Percentiles rank a stretch among this genome's conserved stretches.
Evolutionary conservation across 2,888 invertebrate genomes (phyloP).

Genomic region (Macaria notata): DNA sequence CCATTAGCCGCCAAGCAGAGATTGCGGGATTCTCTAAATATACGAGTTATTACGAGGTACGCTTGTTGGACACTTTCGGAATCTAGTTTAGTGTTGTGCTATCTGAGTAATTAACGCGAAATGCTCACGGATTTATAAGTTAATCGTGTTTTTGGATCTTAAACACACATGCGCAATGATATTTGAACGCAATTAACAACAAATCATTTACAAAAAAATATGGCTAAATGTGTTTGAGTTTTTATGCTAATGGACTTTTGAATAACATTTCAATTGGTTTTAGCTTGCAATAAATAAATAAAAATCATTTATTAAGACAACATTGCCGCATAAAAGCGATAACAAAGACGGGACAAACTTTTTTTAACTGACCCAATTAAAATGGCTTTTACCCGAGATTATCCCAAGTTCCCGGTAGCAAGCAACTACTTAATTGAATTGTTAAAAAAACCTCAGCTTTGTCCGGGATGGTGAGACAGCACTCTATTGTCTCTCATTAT

Average conservation of each 20-base stretch:
- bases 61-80: slow-evolving; percentile 5
- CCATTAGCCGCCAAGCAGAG: slow-evolving; percentile 33
- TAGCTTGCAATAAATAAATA: not conserved
- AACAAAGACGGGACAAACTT: not conserved
- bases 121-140: not conserved
- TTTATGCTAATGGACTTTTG: too few species aligned
- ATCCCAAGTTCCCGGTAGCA: slow-evolving; percentile 13
- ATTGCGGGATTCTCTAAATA: slow-evolving; percentile 31
- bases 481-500: slow-evolving; percentile 36
- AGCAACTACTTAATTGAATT: slow-evolving; percentile 31
- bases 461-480: slow-evolving; percentile 21
- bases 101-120: not conserved
- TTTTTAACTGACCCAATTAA: not conserved
- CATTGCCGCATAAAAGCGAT: not conserved
- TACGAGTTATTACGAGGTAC: slow-evolving; percentile 23
- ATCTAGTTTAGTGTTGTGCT: slow-evolving; percentile 1
- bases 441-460: slow-evolving; percentile 33
- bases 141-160: too few species aligned
- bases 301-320: not conserved
- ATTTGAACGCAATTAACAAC: not conserved
- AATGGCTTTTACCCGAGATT: not conserved
- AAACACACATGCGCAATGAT: too few species aligned
- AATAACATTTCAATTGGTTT: too few species aligned
- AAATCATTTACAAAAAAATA: not conserved
- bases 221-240: too few species aligned